Evolutionary conservation across 2,888 invertebrate species (phyloP).

Genomic region (Caenorhabditis sp.): DNA sequence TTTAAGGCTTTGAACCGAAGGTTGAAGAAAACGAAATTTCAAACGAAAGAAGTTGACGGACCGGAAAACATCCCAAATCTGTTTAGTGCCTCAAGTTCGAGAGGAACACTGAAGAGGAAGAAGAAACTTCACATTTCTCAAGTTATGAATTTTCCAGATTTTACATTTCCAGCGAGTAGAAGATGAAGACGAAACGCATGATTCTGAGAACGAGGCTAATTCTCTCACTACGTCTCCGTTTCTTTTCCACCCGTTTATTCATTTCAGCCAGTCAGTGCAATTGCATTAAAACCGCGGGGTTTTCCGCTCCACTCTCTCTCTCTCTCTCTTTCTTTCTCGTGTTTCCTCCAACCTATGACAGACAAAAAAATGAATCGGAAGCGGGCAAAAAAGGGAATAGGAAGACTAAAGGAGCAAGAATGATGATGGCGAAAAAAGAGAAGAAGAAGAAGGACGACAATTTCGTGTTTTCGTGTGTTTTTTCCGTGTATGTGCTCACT

Average conservation of each 20-base stretch:
- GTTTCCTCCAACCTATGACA: slow-evolving; percentile 26
- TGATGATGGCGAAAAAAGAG: slow-evolving; percentile 25
- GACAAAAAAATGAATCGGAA: slow-evolving; percentile 37
- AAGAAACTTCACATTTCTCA: background rate
- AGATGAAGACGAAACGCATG: slow-evolving; percentile 14
- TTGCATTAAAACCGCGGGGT: slow-evolving; percentile 31
- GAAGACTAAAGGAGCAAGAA: slow-evolving; percentile 25
- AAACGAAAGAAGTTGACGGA: slow-evolving; percentile 26
- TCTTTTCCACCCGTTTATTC: slow-evolving; percentile 2
- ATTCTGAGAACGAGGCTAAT: slow-evolving; percentile 48
- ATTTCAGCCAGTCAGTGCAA: slow-evolving; percentile 35
- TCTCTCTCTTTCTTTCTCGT: background rate
- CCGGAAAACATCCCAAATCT: slow-evolving; percentile 50
- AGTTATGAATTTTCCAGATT: background rate
- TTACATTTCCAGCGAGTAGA: background rate
- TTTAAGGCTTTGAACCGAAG: slow-evolving; percentile 15
- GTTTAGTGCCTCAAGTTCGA: slow-evolving; percentile 33
- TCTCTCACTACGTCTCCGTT: slow-evolving; percentile 17
- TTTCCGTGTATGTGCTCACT: slow-evolving; percentile 41
- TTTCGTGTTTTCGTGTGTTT: slow-evolving; percentile 48
- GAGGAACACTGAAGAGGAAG: slow-evolving; percentile 16
- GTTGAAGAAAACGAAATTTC: slow-evolving; percentile 4
- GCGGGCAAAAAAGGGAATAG: slow-evolving; percentile 1
- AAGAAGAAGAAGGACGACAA: slow-evolving; percentile 40
- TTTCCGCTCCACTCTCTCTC: background rate